These are phyloP conservation scores for Drosophila equinoxialis DNA, from an alignment of 1,140 invertebrate genomes.

Conservation along the genomic window DNA sequence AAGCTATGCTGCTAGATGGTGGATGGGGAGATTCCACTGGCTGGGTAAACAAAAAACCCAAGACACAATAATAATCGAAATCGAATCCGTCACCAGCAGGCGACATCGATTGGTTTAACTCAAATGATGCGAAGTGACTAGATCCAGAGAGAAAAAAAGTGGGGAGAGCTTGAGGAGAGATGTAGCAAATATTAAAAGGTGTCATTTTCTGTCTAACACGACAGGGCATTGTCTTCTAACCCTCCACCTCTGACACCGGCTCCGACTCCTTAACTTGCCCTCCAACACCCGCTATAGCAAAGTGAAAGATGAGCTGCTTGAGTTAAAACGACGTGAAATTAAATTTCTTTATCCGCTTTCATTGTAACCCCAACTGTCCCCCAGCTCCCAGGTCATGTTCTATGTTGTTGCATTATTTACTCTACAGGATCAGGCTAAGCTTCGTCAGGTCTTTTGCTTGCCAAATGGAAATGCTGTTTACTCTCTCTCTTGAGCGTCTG, in stretches of 20 bases:
- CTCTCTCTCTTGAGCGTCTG: conserved; percentile 35
- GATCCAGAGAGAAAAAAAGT: not conserved
- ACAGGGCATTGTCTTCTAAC: conserved; percentile 33
- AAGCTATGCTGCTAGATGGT: not conserved
- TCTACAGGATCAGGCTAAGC: conserved; percentile 55
- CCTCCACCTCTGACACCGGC: not conserved
- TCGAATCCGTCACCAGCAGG: conserved; percentile 74
- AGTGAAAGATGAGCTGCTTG: conserved; percentile 68
- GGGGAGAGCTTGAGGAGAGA: not conserved
- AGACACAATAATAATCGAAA: conserved; percentile 80
- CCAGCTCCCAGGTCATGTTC: not conserved
- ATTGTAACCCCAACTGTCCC: conserved; percentile 32
- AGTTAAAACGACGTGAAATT: conserved; percentile 78
- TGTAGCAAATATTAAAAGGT: conserved; percentile 58
- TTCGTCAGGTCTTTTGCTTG: conserved; percentile 44
- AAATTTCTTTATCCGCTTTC: conserved; percentile 78
- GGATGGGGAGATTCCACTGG: conserved; percentile 10
- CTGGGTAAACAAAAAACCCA: conserved; percentile 70
- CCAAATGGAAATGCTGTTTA: conserved; percentile 59
- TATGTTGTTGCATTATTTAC: conserved; percentile 65
- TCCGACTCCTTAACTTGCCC: not conserved
- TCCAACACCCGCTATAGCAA: not conserved
- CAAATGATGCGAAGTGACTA: conserved; percentile 12
- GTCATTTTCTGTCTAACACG: conserved; percentile 54
- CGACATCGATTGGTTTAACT: conserved; percentile 45